phyloP scores from a whole-genome alignment of 1,140 invertebrate genomes.

The Cheumatopsyche charites region DNA sequence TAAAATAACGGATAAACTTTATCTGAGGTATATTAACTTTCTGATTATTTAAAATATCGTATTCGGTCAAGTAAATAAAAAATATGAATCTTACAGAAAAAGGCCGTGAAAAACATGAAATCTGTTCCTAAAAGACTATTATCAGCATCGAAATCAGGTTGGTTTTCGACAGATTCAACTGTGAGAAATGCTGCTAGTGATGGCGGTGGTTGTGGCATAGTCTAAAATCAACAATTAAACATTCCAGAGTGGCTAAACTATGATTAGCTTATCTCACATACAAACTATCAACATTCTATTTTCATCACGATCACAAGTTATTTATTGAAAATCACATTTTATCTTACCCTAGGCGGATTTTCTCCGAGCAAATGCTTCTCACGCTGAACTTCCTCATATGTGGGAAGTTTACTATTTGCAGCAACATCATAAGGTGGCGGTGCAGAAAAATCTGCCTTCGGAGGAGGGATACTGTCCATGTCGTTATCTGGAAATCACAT shows the following conservation, averaged over 20 bases:
- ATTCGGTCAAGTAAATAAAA: background rate
- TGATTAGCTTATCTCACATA: too few species aligned
- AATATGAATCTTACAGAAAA: slow-evolving; percentile 69
- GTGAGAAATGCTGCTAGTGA: slow-evolving; percentile 73
- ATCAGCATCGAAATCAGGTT: slow-evolving; percentile 73
- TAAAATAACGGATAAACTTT: too few species aligned
- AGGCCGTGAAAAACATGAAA: slow-evolving; percentile 86
- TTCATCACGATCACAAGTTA: too few species aligned
- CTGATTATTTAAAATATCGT: slow-evolving; percentile 7
- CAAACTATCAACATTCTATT: too few species aligned
- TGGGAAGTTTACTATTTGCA: slow-evolving; percentile 80
- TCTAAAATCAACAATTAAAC: slow-evolving; percentile 50
- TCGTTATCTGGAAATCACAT: slow-evolving; percentile 32
- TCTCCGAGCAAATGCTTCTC: slow-evolving; percentile 83
- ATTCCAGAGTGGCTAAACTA: too few species aligned
- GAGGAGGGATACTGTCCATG: slow-evolving; percentile 66
- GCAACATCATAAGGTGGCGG: slow-evolving; percentile 85
- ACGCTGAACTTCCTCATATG: slow-evolving; percentile 89
- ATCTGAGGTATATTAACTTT: too few species aligned
- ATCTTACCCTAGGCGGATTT: slow-evolving; percentile 56
- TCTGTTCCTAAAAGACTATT: slow-evolving; percentile 82
- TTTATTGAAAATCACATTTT: too few species aligned
- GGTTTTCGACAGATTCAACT: slow-evolving; percentile 70
- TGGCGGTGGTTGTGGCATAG: slow-evolving; percentile 61
- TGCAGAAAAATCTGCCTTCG: slow-evolving; percentile 80